These are phyloP conservation scores for Rhagonycha lutea DNA, from an alignment of 2,888 invertebrate genomes.

Conservation along the genomic window DNA sequence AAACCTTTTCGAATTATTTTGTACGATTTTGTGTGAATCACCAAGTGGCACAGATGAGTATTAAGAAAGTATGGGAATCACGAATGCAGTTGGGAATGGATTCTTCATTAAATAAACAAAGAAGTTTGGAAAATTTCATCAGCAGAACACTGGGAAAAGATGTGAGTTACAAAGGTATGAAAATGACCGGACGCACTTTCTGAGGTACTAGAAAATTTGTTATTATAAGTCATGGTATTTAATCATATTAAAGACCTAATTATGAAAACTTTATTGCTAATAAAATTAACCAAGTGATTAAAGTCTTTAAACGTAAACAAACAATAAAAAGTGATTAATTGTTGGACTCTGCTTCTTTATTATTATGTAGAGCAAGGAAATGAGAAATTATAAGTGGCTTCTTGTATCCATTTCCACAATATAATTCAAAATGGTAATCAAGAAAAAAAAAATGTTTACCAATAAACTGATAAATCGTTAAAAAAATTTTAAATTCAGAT, in stretches of 20 bases:
- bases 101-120: too few species aligned
- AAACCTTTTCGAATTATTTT: too few species aligned
- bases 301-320: background rate
- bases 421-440: background rate
- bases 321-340: background rate
- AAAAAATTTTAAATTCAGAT: background rate
- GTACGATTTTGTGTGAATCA: too few species aligned
- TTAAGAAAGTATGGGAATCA: too few species aligned
- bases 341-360: background rate
- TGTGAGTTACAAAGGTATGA: too few species aligned
- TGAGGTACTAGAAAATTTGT: background rate
- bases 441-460: background rate
- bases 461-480: background rate
- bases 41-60: too few species aligned
- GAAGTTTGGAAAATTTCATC: too few species aligned
- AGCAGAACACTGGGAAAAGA: too few species aligned
- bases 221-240: too few species aligned
- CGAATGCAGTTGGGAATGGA: too few species aligned
- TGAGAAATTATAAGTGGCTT: background rate
- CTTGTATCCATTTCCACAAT: background rate
- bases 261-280: background rate
- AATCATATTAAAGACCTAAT: background rate
- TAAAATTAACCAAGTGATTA: background rate
- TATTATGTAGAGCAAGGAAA: background rate
- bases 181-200: too few species aligned